Evolutionary conservation across 1,140 invertebrate genomes (phyloP), one percentile per base, ranked within the genome.

Genomic region (Pseudomyrmex pallidus): DNA sequence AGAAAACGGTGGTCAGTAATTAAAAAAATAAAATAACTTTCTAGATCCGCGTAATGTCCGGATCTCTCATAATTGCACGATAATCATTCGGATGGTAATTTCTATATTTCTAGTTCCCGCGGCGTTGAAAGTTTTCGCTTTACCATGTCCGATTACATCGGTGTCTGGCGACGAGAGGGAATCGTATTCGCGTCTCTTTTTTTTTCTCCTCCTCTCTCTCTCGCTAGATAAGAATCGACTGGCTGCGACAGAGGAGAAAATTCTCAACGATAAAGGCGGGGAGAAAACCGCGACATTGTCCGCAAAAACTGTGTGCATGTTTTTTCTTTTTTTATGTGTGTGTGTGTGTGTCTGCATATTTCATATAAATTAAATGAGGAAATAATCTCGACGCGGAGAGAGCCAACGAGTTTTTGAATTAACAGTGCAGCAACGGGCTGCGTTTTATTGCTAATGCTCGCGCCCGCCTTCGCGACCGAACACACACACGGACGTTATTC

Each of bases 291-390:
- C 64, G 20, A 25, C 52, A 46, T 52, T 35, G 35, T 35, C 35
- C 7, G 13, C 22, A 54, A 80, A 78, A 78, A 80, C 59, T 20
- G 22, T 70, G 46, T 72, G 54, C 50, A 35, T 35, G 35, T 35
- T 7, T 35, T 35, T 35, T 35, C 7, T 7, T 35, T 35, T 35
- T 35, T 35, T 35, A 5, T 25, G 2, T 35, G 35, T 35, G 25
- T 35, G 3, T 35, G 3, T 35, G 4, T 35, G 35, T 35, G 35
- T 35, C 35, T 35, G 35, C 35, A 48, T 80, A 80, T 80, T 72
- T 80, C 76, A 80, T 80, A 68, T 72, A 72, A 72, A 66, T 80
- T 70, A 80, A 80, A 80, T 72, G 76, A 59, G 76, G 76, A 80
- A 72, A 80, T 80, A 80, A 80, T 80, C 76, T 80, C 76, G 66